Percentiles rank a stretch among this genome's conserved stretches.
Conservation (phyloP, 2,113 vertebrate species). For the Casuarius casuarius region DNA sequence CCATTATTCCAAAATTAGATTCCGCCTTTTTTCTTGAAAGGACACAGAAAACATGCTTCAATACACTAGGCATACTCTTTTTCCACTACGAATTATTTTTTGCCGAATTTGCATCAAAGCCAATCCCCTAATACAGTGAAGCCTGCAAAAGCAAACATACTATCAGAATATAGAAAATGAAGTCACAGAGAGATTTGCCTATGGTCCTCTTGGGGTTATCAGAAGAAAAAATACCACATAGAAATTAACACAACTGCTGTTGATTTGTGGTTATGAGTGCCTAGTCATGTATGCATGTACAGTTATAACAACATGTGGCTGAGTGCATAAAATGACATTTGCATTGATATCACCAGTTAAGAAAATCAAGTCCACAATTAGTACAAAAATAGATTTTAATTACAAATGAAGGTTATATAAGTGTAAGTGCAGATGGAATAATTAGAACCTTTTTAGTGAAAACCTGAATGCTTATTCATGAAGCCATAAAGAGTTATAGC, state of each 20-base stretch:
- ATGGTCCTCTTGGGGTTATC: neutral
- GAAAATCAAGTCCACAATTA: constrained; percentile 41
- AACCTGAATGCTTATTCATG: constrained; percentile 39
- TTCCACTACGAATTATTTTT: neutral
- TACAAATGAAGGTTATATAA: constrained; percentile 56
- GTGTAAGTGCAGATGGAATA: constrained; percentile 47
- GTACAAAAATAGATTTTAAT: constrained; percentile 56
- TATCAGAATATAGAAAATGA: neutral
- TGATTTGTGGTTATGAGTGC: neutral
- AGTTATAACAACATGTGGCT: neutral
- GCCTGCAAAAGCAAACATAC: neutral
- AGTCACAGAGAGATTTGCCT: neutral
- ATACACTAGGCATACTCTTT: neutral
- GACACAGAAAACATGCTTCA: neutral
- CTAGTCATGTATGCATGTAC: neutral
- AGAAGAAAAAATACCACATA: neutral
- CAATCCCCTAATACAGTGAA: neutral
- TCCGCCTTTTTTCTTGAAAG: neutral
- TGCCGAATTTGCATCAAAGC: neutral
- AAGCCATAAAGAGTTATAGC: constrained; percentile 9
- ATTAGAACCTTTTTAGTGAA: constrained; percentile 42
- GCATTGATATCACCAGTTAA: constrained; percentile 33
- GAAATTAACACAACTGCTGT: neutral
- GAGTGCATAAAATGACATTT: constrained; percentile 14
- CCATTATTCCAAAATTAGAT: neutral